Evolutionary conservation across 2,888 invertebrate species (phyloP), one percentile per base, ranked within the genome.

Genomic region (Malacosoma neustria): DNA sequence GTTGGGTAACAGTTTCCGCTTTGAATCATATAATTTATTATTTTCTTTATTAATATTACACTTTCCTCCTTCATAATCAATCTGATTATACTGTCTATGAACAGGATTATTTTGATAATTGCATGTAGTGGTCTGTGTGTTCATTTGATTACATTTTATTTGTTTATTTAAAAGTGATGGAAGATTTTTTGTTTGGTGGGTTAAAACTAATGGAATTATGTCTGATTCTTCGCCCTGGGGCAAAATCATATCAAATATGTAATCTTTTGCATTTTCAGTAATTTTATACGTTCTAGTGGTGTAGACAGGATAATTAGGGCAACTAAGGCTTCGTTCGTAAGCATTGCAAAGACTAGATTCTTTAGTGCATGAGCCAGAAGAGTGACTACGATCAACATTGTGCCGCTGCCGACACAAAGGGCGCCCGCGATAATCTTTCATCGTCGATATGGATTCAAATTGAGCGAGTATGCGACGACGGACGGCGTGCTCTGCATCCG

Each of bases 291-390:
- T 67, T 43, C 72, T 64, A 5, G 58, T 64, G 5, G 58, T 57
- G 30, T 62, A 55, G 7, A 57, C 51, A 13, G 67, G 58, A 41
- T 72, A 64, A 51, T 81, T 76, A 29, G 77, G 69, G 40, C 69
- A 77, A 39, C 74, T 82, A 44, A 68, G 57, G 48, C 72, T 77
- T 46, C 73, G 59, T 52, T 69, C 62, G 43, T 73, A 72, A 43
- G 64, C 54, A 43, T 62, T 61, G 34, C 61, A 63, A 13, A 54
- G 57, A 7, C 60, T 54, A 46, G 47, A 54, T 38, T 72, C 67
- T 55, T 58, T 65, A 30, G 59, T 44, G 42, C 55, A 54, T 13
- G 69, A 65, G 48, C 72, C 69, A 12, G 63, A 57, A 3, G 84
- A 81, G 44, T 72, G 68, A 45, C 81, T 82, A 36, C 81, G 72